Conservation (phyloP, 2,797 vertebrate species). For the Staurois parvus region DNA sequence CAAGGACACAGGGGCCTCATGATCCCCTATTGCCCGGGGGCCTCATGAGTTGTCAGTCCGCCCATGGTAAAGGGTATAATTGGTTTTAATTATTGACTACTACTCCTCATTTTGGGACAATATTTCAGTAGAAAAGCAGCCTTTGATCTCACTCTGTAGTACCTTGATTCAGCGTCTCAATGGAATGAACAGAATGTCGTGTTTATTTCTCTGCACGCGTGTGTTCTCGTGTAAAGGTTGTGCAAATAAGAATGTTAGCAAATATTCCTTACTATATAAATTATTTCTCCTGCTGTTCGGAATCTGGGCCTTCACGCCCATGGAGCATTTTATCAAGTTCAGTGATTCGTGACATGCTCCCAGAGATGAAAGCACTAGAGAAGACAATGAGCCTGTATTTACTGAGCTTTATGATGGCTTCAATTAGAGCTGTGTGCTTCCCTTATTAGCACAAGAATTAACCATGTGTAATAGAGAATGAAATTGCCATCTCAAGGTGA, state of each 20-base stretch:
- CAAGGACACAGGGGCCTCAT: too few species aligned
- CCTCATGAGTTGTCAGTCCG: too few species aligned
- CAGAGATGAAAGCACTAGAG: slow-evolving; percentile 63
- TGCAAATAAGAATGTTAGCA: slow-evolving; percentile 24
- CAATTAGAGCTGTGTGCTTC: slow-evolving; percentile 44
- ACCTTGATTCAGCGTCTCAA: background rate
- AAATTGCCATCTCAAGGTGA: slow-evolving; percentile 52
- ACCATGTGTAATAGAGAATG: slow-evolving; percentile 20
- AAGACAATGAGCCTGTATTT: slow-evolving; percentile 56
- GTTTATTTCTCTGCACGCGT: background rate
- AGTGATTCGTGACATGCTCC: slow-evolving; percentile 61
- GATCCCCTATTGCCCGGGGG: too few species aligned
- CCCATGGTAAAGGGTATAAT: background rate
- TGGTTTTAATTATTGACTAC: background rate
- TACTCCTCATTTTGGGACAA: background rate
- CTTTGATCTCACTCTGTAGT: background rate
- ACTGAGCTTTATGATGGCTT: slow-evolving; percentile 48
- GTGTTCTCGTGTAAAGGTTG: background rate
- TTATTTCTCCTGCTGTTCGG: slow-evolving; percentile 24
- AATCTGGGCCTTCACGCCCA: slow-evolving; percentile 52
- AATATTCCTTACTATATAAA: slow-evolving; percentile 37
- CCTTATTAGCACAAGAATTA: slow-evolving; percentile 37
- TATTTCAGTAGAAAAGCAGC: background rate
- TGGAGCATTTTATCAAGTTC: slow-evolving; percentile 36
- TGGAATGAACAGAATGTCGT: background rate